Percentiles rank a stretch among this genome's conserved stretches.
Conservation (phyloP, 2,888 invertebrate species). For the Rhagium mordax region DNA sequence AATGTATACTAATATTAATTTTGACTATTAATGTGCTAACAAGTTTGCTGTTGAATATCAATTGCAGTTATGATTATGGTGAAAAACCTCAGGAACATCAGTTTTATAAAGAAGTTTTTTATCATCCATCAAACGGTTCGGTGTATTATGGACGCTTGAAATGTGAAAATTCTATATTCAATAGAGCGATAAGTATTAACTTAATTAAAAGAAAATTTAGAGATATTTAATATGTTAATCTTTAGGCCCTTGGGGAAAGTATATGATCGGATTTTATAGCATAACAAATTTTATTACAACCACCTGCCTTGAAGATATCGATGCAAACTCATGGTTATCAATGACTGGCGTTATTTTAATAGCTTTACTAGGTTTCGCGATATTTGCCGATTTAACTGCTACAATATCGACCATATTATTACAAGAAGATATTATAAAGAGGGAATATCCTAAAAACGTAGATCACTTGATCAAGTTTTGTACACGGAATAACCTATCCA, state of each 20-base stretch:
- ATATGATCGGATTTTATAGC: conserved; percentile 31
- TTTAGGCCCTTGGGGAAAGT: conserved; percentile 33
- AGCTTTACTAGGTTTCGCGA: conserved; percentile 36
- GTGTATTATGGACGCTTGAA: neutral
- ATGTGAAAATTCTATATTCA: conserved; percentile 16
- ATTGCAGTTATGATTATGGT: conserved; percentile 19
- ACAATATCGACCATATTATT: conserved; percentile 25
- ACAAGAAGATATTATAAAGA: conserved; percentile 23
- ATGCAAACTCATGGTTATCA: conserved; percentile 2
- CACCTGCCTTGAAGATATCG: conserved; percentile 36
- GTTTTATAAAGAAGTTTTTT: neutral
- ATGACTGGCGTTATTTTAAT: conserved; percentile 22
- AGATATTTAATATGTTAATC: neutral
- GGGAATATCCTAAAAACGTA: conserved; percentile 30
- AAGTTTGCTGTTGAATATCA: conserved; percentile 17
- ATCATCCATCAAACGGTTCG: neutral
- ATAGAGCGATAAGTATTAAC: conserved; percentile 24
- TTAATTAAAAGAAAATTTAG: neutral
- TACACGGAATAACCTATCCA: conserved; percentile 17
- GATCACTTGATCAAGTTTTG: conserved; percentile 30
- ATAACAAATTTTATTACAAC: conserved; percentile 36
- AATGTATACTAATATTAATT: conserved; percentile 14
- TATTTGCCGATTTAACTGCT: conserved; percentile 31
- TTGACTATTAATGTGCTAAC: conserved; percentile 33
- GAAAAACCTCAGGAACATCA: neutral